phyloP scores from a whole-genome alignment of 2,113 vertebrate species.

The Pardalotus punctatus region DNA sequence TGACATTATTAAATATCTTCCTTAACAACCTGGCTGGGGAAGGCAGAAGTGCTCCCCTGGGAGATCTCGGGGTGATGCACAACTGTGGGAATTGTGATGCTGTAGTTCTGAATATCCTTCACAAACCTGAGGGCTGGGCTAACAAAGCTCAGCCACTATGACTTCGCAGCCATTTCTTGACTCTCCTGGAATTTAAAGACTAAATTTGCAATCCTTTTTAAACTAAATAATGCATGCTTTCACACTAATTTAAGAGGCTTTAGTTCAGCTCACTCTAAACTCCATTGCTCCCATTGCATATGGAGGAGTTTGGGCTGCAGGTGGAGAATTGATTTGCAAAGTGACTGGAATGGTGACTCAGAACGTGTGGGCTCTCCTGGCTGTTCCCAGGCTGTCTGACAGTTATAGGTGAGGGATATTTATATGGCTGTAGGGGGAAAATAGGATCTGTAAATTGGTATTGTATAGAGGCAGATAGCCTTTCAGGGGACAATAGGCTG shows the following conservation, averaged over 20 bases:
- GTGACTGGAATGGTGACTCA: neutral
- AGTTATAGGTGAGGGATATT: neutral
- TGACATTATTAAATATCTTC: neutral
- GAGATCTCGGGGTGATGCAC: neutral
- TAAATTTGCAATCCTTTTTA: neutral
- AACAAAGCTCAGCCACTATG: neutral
- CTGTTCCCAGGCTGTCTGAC: neutral
- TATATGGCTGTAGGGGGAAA: neutral
- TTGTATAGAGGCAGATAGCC: neutral
- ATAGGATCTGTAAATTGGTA: slow-evolving; percentile 10
- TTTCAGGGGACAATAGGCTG: neutral
- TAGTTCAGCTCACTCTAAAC: neutral
- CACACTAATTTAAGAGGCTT: neutral
- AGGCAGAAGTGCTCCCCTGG: neutral
- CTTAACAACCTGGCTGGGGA: neutral
- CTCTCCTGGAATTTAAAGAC: neutral
- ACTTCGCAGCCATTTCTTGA: neutral
- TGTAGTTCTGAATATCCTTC: neutral
- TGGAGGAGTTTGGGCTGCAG: neutral
- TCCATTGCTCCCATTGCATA: neutral
- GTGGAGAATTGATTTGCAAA: neutral
- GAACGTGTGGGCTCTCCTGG: rapidly evolving
- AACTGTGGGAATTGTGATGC: rapidly evolving
- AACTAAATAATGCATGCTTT: neutral
- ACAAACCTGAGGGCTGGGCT: neutral